Evolutionary conservation across 2,797 vertebrate genomes (phyloP), one percentile per base, ranked within the genome.

Genomic region (Adrianichthys oophorus): DNA sequence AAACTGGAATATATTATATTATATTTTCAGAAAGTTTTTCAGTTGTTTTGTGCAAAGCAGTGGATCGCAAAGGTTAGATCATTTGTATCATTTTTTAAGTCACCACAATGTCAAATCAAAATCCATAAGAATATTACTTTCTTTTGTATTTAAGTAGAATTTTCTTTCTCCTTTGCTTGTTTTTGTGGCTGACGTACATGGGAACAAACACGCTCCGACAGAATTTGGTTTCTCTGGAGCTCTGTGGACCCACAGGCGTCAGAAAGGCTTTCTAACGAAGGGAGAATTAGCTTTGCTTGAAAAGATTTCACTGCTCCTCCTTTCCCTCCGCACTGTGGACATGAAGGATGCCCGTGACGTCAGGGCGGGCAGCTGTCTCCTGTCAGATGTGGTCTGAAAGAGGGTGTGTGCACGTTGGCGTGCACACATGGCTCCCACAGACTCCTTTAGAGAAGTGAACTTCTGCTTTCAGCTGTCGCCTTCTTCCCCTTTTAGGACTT

Each of bases 391-490:
- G 68, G 59, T 72, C 71, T 67, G 62, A 57, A 48, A 54, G 62
- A 43, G 51, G 44, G 66, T 54, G 54, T 61, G 71, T 50, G 72
- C 46, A 26, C 53, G 48, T 48, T 49, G 45, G 52, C n/a, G 57
- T 55, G 61, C 37, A 65, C 80, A 86, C 80, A 84, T 83, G 70
- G 77, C 65, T 50, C 68, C 58, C 40, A 55, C 26, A 56, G 61
- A 67, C 67, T 65, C 56, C 56, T 73, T 56, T 41, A 24, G 51
- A 60, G 55, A 59, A 60, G 74, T 68, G 69, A 72, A 78, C 56
- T 68, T 87, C 66, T 78, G 59, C 1, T 17, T 71, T 78, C 88
- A 89, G 86, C 80, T 85, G 80, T 81, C 84, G 66, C 19, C 19
- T 21, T 68, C 47, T 68, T 48, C 79, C 68, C 74, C 74, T 59